Evolutionary conservation across 1,140 invertebrate genomes (phyloP), one percentile per base, ranked within the genome.

Genomic region (Neomicropteryx cornuta): DNA sequence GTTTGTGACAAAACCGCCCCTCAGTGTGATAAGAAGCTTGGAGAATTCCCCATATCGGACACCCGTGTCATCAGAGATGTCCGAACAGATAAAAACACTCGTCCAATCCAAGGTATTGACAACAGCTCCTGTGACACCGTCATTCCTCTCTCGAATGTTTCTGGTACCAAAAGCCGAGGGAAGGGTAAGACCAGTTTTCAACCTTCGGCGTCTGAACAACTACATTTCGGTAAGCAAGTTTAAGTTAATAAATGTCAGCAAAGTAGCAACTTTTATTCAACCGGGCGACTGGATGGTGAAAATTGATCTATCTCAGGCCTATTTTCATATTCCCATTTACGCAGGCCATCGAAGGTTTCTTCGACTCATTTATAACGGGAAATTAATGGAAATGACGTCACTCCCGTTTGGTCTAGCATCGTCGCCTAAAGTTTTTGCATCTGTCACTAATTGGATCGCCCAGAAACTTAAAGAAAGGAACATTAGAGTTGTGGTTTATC

Each of bases 311-410:
- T 43, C 42, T 20, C 40, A 34, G 16, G 42, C 39, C n/a, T 43
- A 60, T 39, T 72, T 73, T 47, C 47, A 68, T 37, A 33, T 44
- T 8, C 42, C 42, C 11, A 44, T 44, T 18, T 23, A 33, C 11
- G 19, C 13, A 10, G 18, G 23, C 8, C 37, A 43, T 27, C 45
- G 38, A 35, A 33, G 43, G 14, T 46, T 36, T 24, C 30, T 46
- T 3, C 19, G 41, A n/a, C 16, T 49, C 1, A 28, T 33, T 24
- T 45, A 45, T 42, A 20, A 45, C 16, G 28, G 39, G 5, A 30
- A 39, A 36, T 18, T 49, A 17, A 35, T 20, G 18, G 40, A 48
- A 32, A 38, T 48, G 43, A 49, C 43, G 3, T 30, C 37, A 16
- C 32, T 50, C 11, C 52, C 38, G 42, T 38, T 38, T 42, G 38